phyloP scores from a whole-genome alignment of 2,113 vertebrate genomes.

The Oreocharis arfaki region DNA sequence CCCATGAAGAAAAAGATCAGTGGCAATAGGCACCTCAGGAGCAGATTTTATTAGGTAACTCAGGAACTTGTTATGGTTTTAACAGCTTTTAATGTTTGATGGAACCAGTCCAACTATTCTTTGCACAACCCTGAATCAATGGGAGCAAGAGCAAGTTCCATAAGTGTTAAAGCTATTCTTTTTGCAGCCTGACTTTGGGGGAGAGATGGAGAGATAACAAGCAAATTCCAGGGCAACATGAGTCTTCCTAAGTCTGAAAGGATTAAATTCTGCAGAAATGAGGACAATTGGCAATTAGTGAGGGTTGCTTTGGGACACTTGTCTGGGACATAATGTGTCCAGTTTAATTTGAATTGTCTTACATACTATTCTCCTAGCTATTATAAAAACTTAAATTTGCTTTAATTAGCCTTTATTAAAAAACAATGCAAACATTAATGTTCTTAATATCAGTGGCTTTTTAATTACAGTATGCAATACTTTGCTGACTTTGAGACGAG shows the following conservation, averaged over 20 bases:
- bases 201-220: not conserved
- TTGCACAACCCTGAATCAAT: not conserved
- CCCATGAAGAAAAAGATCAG: not conserved
- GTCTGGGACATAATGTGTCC: not conserved
- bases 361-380: not conserved
- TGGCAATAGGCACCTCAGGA: not conserved
- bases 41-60: not conserved
- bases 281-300: not conserved
- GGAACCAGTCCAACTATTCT: not conserved
- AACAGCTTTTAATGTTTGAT: not conserved
- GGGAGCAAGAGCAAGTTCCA: not conserved
- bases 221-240: not conserved
- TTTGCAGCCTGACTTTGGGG: not conserved
- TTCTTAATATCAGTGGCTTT: not conserved
- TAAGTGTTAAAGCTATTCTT: not conserved
- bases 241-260: not conserved
- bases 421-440: not conserved
- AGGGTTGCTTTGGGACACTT: not conserved
- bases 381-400: slow-evolving; percentile 2
- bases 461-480: not conserved
- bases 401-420: slow-evolving; percentile 34
- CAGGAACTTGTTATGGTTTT: not conserved
- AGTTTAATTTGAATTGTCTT: not conserved
- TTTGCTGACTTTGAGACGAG: not conserved
- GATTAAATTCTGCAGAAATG: not conserved